These are phyloP conservation scores for Nesidiocoris tenuis DNA, from an alignment of 2,888 invertebrate species.

Conservation along the genomic window DNA sequence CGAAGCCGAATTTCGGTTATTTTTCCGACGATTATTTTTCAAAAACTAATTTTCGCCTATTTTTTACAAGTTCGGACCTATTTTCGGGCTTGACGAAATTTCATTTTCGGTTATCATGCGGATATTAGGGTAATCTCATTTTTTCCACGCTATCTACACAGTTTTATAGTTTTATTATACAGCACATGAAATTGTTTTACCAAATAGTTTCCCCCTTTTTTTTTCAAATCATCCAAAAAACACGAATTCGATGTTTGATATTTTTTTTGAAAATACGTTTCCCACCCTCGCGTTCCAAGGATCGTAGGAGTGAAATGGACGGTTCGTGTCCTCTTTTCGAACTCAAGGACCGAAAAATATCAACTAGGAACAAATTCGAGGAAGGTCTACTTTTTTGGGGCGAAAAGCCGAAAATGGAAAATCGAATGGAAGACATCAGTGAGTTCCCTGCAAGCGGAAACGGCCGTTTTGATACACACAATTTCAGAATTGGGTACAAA, in stretches of 20 bases:
- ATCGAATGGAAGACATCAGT: no score
- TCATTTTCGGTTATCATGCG: conserved; percentile 2
- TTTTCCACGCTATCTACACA: conserved; percentile 33
- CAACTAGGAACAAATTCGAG: no score
- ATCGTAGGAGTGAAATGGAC: not conserved
- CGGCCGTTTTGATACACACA: no score
- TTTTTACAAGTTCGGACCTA: conserved; percentile 24
- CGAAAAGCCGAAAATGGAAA: no score
- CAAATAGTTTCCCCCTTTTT: not conserved
- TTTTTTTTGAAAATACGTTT: not conserved
- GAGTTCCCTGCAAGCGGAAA: no score
- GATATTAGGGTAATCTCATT: conserved; percentile 24
- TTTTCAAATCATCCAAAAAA: conserved; percentile 3
- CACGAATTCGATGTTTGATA: conserved; percentile 18
- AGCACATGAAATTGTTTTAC: conserved; percentile 4
- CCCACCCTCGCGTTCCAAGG: not conserved
- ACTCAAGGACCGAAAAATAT: no score
- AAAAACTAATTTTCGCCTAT: conserved; percentile 14
- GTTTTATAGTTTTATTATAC: conserved; percentile 18
- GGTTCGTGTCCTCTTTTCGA: not conserved
- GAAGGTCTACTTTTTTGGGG: no score
- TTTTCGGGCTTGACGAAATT: not conserved
- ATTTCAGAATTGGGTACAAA: no score
- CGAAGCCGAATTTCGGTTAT: not conserved
- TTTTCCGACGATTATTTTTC: not conserved